Base-by-base conservation (phyloP, 2,797 vertebrate species). In the Ctenopoma kingsleyae region DNA sequence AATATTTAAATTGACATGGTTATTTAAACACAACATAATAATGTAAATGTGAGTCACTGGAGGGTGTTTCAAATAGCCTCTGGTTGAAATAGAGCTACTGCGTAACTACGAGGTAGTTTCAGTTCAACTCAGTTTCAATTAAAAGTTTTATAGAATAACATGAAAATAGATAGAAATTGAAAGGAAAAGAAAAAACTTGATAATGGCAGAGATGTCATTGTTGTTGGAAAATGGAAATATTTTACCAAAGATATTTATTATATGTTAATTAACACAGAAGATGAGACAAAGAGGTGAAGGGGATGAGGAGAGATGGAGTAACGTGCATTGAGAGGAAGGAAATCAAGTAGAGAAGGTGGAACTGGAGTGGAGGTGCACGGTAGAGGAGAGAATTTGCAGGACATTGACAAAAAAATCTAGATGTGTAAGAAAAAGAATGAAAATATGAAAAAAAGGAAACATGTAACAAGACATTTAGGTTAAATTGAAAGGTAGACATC, bases 241-340 rank as follows among this genome's bases (percentile, higher is more conserved):
- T 50, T 59, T 27, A 67, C 23, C 8, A 17, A 40, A 51, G 6
- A 20, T 23, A 67, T 38, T 15, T 9, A 22, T 2, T 30, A 16
- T 19, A 48, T 36, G 44, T 36, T 23, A 8, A 36, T 40, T 40
- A 15, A 40, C 20, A 50, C 6, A 15, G 8, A 77, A 70, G 71
- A 73, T 6, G 35, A 49, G 58, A 71, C 40, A 58, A 64, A 77
- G 59, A 74, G 59, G 56, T 56, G 19, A 67, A 82, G 55, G 23
- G 27, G 27, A 30, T 52, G 60, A 76, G 74, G 68, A 87, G 65
- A 78, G 68, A 78, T 55, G 58, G 54, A 41, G 57, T 79, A 67
- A 84, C 60, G 51, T 75, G 61, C 70, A 12, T 13, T 52, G 19
- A 7, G 27, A 30, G 3, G 3, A 7, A 30, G 27, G 6, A 30